Conservation (phyloP, 2,113 vertebrate species). For the Lota lota region DNA sequence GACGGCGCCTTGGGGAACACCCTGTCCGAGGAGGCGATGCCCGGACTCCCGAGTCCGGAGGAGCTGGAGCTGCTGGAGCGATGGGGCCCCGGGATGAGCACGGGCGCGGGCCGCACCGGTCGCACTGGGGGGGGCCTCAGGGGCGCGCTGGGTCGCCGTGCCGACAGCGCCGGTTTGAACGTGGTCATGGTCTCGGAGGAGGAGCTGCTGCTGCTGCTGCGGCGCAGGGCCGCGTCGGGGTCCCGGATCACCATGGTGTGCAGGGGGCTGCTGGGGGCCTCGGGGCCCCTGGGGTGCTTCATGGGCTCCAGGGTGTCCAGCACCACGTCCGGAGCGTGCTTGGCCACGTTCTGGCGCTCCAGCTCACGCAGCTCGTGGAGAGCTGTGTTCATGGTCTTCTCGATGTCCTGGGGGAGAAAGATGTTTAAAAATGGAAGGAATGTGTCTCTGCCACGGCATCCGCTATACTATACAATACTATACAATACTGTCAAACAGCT, state of each 20-base stretch:
- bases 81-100: conserved; percentile 71
- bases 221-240: conserved; percentile 90
- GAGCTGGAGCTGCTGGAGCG: conserved; percentile 96
- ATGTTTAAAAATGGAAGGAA: neutral
- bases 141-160: conserved; percentile 84
- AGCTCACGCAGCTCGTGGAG: conserved; percentile 94
- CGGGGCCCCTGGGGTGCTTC: conserved; percentile 82
- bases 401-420: conserved; percentile 84
- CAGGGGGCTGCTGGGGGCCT: conserved; percentile 85
- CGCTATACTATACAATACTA: too few species aligned
- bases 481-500: too few species aligned
- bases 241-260: conserved; percentile 97
- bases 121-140: conserved; percentile 87
- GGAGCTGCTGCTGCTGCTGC: conserved; percentile 86
- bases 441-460: too few species aligned
- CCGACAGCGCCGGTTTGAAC: conserved; percentile 89
- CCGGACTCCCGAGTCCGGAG: conserved; percentile 90
- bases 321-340: conserved; percentile 94
- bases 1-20: conserved; percentile 82
- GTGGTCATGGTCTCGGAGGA: conserved; percentile 95
- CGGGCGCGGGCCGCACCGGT: conserved; percentile 81
- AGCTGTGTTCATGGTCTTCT: conserved; percentile 98
- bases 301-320: conserved; percentile 96
- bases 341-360: conserved; percentile 95
- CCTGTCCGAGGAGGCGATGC: conserved; percentile 93